A percentile compares a stretch with the other conserved stretches of the same genome.
Conservation (phyloP, 2,113 vertebrate genomes). For the Odocoileus hemionus region DNA sequence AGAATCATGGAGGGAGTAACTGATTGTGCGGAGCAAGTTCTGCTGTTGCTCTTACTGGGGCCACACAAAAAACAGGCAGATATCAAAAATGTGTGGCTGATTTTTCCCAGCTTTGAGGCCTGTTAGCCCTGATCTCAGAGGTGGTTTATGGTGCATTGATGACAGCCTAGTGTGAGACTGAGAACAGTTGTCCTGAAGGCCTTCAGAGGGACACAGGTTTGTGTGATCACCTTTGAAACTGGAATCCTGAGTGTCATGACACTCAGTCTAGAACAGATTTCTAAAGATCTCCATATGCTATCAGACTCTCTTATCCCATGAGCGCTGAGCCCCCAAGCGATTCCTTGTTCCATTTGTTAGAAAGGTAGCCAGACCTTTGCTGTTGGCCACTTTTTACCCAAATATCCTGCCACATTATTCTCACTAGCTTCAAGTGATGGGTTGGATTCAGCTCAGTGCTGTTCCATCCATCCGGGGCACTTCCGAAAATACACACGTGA, state of each 20-base stretch:
- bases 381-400: background rate
- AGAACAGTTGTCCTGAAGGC: background rate
- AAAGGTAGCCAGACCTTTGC: background rate
- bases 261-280: background rate
- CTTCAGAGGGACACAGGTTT: background rate
- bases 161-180: background rate
- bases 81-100: background rate
- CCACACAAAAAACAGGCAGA: background rate
- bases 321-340: background rate
- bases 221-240: background rate
- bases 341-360: background rate
- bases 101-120: background rate
- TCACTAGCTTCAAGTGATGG: background rate
- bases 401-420: background rate
- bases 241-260: background rate
- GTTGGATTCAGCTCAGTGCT: background rate
- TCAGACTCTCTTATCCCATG: background rate
- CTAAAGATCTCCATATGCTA: background rate
- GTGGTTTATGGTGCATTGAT: background rate
- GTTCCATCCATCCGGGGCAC: background rate
- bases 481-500: constrained; percentile 43
- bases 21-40: background rate
- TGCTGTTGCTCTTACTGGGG: background rate
- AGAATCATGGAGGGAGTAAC: background rate
- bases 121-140: background rate